Percentiles rank a stretch among this genome's conserved stretches.
phyloP scores from a whole-genome alignment of 2,797 vertebrate genomes.

The Phrynocephalus forsythii region DNA sequence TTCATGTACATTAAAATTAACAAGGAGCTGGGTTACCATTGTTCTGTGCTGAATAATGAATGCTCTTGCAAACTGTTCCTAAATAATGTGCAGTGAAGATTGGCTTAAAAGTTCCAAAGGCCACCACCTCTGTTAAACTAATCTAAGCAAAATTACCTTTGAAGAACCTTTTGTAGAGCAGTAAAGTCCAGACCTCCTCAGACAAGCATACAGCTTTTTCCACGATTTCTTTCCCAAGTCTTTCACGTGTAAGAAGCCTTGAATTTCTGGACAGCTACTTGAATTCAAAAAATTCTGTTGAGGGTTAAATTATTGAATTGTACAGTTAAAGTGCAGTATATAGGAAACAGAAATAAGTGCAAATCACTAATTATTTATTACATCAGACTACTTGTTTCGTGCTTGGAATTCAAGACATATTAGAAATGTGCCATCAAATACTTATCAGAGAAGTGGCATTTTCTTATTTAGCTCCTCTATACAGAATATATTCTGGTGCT shows the following conservation, averaged over 20 bases:
- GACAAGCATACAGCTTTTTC: conserved; percentile 94
- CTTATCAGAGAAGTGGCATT: neutral
- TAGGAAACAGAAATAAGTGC: neutral
- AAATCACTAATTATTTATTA: neutral
- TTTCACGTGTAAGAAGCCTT: conserved; percentile 94
- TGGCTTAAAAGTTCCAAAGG: neutral
- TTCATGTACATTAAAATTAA: neutral
- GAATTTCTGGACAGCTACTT: conserved; percentile 96
- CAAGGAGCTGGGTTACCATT: neutral
- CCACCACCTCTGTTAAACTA: conserved; percentile 11
- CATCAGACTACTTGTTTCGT: neutral
- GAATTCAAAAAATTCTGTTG: conserved; percentile 95
- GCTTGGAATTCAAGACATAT: neutral
- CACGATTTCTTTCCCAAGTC: conserved; percentile 94
- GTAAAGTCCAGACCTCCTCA: conserved; percentile 95
- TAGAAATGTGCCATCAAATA: neutral
- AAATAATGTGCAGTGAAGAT: neutral
- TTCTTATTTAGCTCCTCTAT: neutral
- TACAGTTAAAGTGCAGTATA: conserved; percentile 27
- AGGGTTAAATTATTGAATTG: conserved; percentile 49
- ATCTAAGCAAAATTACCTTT: conserved; percentile 82
- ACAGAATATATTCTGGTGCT: neutral
- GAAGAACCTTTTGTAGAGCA: conserved; percentile 97
- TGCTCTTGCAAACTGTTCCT: neutral
- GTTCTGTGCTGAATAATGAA: neutral